Conservation (phyloP, 1,140 invertebrate species). For the Lepidurus couesii region DNA sequence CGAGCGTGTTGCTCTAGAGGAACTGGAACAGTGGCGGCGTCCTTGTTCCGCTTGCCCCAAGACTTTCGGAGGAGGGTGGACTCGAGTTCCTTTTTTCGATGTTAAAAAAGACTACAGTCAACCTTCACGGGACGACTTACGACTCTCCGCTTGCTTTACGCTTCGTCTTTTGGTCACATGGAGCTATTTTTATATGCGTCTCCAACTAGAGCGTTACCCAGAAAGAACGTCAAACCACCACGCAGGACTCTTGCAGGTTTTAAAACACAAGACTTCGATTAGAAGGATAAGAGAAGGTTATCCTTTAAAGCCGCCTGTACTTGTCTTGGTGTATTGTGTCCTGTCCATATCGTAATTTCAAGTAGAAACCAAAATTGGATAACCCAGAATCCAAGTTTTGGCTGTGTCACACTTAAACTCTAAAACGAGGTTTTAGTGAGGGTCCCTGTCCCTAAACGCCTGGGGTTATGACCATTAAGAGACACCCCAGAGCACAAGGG, state of each 20-base stretch:
- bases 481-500: neutral
- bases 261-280: neutral
- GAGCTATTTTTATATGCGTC: conserved; percentile 19
- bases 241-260: neutral
- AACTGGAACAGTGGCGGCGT: neutral
- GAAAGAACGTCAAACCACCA: conserved; percentile 9
- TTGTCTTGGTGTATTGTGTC: no score
- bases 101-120: neutral
- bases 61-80: neutral
- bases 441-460: conserved; percentile 16
- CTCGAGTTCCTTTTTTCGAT: neutral
- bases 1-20: conserved; percentile 12
- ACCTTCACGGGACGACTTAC: neutral
- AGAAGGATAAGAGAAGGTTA: neutral
- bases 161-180: conserved; percentile 21
- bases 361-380: no score
- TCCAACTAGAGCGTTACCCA: neutral
- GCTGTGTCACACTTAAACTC: neutral
- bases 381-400: neutral
- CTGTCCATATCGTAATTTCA: no score
- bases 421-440: neutral
- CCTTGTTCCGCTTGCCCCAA: neutral
- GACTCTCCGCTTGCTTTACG: conserved; percentile 7
- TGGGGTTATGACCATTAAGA: conserved; percentile 9
- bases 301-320: no score